Conservation (phyloP, 37 sponge, comb jelly and placozoan genomes). For the Sycon ciliatum region DNA sequence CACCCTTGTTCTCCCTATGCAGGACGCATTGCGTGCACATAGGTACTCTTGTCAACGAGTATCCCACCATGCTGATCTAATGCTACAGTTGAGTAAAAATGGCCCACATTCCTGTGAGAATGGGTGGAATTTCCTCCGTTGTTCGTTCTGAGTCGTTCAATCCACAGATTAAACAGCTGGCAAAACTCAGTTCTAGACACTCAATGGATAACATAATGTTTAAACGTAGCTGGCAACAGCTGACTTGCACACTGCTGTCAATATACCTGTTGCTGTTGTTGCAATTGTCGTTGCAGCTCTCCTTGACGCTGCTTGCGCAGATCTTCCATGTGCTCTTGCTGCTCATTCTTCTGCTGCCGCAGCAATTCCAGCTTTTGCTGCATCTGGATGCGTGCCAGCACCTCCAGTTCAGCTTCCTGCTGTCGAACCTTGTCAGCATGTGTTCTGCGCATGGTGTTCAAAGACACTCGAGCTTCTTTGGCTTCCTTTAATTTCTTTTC, state of each 20-base stretch:
- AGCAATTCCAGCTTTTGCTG: conserved; percentile 84
- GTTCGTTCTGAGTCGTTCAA: too few relatives aligned
- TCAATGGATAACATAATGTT: too few relatives aligned
- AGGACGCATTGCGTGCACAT: too few relatives aligned
- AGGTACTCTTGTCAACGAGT: too few relatives aligned
- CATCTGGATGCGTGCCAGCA: conserved; percentile 86
- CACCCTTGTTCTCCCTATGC: too few relatives aligned
- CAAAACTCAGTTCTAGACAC: too few relatives aligned
- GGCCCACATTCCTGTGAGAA: too few relatives aligned
- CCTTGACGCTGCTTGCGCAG: conserved; percentile 23
- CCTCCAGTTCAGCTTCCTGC: conserved; percentile 68
- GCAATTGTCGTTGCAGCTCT: conserved; percentile 29
- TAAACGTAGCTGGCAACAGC: background rate
- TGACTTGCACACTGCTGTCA: background rate
- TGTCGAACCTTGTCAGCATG: conserved; percentile 74
- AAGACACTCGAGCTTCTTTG: conserved; percentile 71
- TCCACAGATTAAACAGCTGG: too few relatives aligned
- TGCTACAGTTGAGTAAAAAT: too few relatives aligned
- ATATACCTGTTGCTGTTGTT: conserved; percentile 50
- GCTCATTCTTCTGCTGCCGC: conserved; percentile 83
- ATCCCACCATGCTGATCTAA: too few relatives aligned
- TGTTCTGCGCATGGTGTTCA: conserved; percentile 65
- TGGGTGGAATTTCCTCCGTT: too few relatives aligned
- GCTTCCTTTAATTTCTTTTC: conserved; percentile 60
- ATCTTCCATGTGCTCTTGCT: conserved; percentile 52